Evolutionary conservation across 2,888 invertebrate species (phyloP), one percentile per base, ranked within the genome.

Genomic region (Pammene aurita): DNA sequence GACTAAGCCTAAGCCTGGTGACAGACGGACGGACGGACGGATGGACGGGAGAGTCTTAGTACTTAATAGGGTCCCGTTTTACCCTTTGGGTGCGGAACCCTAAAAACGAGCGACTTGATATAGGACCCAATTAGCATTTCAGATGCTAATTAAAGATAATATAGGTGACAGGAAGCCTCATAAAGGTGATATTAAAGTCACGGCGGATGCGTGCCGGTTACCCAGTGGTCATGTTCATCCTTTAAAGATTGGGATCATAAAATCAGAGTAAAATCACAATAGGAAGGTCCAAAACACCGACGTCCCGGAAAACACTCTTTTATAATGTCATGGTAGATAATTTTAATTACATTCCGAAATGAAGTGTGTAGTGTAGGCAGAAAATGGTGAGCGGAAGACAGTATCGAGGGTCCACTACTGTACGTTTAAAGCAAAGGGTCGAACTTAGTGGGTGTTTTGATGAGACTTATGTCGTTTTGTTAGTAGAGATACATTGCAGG

Each of bases 401-500:
- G n/a, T n/a, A n/a, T n/a, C 73, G 67, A 70, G 67, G 71, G 68
- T 44, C 71, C 71, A 41, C 2, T 13, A 41, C 26, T 26, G 26
- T 7, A 18, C 5, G 1, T 13, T 9, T 26, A 41, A 18, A 52
- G 10, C 6, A 18, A 16, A n/a, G 50, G n/a, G 50, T 41, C 9
- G 6, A 50, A 52, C 10, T 52, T 52, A 0, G 18, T 26, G 0
- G 9, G 44, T 7, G n/a, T 5, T 38, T 41, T 10, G 13, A 18
- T 26, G 18, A 10, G 18, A n/a, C 41, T 41, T 62, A n/a, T 2
- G 52, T 13, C 52, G n/a, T 62, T 62, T 52, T 26, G 50, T 18
- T 7, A 62, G 16, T 41, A 41, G n/a, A 13, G n/a, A 10, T n/a
- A 5, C 80, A 84, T 83, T 84, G 86, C 81, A 78, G 80, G 80